Evolutionary conservation across 2,113 vertebrate species (phyloP), one percentile per base, ranked within the genome.

Genomic region (Pedionomus torquatus): DNA sequence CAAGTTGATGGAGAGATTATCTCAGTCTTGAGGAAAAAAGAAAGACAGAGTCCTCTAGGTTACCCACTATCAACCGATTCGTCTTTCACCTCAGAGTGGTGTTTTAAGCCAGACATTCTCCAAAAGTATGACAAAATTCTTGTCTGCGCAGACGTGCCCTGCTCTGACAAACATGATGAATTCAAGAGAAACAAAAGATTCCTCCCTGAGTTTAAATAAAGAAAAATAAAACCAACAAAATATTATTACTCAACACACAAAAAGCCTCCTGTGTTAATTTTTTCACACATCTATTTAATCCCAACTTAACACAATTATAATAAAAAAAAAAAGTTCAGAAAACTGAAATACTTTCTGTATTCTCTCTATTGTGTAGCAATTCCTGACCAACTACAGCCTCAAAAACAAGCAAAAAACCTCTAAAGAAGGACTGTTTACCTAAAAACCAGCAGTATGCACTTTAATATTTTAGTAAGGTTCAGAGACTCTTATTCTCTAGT

Each of bases 1-100:
- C 54, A 52, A 71, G 52, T 5, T 95, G 96, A 96, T 83, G 94
- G 77, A 81, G 72, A 95, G 82, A 86, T 91, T 82, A 97, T 90
- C 68, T 87, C 41, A 30, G 68, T 74, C 83, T 97, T 93, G 86
- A 93, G 63, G 60, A 51, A 81, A 83, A 77, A 96, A 95, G 80
- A 86, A 83, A 96, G 88, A 44, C 33, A 77, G 61, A 81, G 39
- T 81, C 37, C 80, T 55, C 19, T 3, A 81, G 82, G 72, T 66
- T 58, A 87, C 31, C 25, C 12, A 26, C 87, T 61, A 58, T 49
- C 92, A 87, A 41, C 51, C 8, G 95, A 77, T 79, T 61, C 85
- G 91, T 80, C 63, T 77, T 95, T 89, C 74, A 76, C 23, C 82
- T 57, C 55, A 33, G 26, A 94, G 70, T 30, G 76, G 28, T 37